phyloP scores from a whole-genome alignment of 2,797 vertebrate genomes.

The Harpagifer antarcticus region DNA sequence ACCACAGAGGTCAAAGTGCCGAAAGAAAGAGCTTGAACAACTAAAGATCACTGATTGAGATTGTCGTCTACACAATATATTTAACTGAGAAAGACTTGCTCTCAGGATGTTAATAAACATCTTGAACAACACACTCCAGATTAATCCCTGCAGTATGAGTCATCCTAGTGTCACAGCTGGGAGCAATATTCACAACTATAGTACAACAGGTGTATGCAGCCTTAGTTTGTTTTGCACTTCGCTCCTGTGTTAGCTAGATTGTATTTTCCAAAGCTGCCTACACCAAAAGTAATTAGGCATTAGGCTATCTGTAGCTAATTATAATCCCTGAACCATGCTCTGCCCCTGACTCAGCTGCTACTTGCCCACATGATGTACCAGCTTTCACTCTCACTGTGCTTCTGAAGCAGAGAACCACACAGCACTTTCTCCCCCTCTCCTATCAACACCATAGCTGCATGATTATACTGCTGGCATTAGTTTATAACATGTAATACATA shows the following conservation, averaged over 20 bases:
- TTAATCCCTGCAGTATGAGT: slow-evolving; percentile 10
- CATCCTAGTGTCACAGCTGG: slow-evolving; percentile 20
- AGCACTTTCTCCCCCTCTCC: slow-evolving; percentile 1
- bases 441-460: slow-evolving; percentile 13
- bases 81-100: slow-evolving; percentile 25
- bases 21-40: not conserved
- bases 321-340: slow-evolving; percentile 42
- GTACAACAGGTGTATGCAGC: not conserved
- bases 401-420: slow-evolving; percentile 8
- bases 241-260: not conserved
- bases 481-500: not conserved
- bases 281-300: slow-evolving; percentile 15
- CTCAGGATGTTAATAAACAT: slow-evolving; percentile 30
- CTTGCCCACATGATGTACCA: slow-evolving; percentile 34
- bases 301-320: slow-evolving; percentile 43
- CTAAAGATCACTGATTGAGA: not conserved
- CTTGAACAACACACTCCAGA: slow-evolving; percentile 6
- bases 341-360: slow-evolving; percentile 44
- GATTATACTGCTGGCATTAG: not conserved
- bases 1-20: not conserved
- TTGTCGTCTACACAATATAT: slow-evolving; percentile 6
- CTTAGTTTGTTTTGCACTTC: not conserved
- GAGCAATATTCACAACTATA: not conserved
- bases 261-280: slow-evolving; percentile 7
- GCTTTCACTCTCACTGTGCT: slow-evolving; percentile 24